Percentiles rank a stretch among this genome's conserved stretches.
These are phyloP conservation scores for Urocolius indicus DNA, from an alignment of 2,113 vertebrate genomes.

Conservation along the genomic window DNA sequence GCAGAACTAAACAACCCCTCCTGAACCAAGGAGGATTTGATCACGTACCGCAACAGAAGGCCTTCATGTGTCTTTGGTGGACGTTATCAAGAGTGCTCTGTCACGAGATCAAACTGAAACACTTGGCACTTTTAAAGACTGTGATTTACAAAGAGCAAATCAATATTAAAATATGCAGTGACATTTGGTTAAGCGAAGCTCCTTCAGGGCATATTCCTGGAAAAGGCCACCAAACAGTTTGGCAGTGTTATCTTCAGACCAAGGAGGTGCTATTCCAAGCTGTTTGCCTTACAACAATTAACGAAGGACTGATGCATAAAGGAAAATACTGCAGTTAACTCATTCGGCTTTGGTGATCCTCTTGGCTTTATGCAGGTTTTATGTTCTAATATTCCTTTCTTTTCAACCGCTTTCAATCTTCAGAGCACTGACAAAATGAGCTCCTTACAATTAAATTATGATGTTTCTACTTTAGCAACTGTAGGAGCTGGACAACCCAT, in stretches of 20 bases:
- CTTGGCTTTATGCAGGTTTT: not conserved
- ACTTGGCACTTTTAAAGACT: not conserved
- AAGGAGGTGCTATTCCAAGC: not conserved
- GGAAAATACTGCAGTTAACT: not conserved
- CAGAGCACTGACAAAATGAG: not conserved
- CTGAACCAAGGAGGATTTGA: not conserved
- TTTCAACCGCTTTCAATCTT: not conserved
- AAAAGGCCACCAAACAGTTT: not conserved
- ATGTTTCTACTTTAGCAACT: not conserved
- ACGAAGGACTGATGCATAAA: not conserved
- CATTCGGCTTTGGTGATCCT: not conserved
- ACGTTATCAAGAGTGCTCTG: not conserved
- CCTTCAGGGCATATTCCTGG: not conserved
- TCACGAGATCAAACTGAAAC: not conserved
- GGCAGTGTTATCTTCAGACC: not conserved
- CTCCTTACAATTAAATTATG: not conserved
- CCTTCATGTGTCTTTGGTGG: not conserved
- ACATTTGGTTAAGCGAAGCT: conserved; percentile 24
- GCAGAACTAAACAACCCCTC: not conserved
- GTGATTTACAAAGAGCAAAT: conserved; percentile 4
- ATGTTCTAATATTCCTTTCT: not conserved
- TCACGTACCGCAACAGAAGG: not conserved
- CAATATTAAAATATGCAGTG: conserved; percentile 39
- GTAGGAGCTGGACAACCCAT: not conserved
- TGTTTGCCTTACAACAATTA: not conserved